These are phyloP conservation scores for Xenopus borealis DNA, from an alignment of 2,113 vertebrate species.

Conservation along the genomic window DNA sequence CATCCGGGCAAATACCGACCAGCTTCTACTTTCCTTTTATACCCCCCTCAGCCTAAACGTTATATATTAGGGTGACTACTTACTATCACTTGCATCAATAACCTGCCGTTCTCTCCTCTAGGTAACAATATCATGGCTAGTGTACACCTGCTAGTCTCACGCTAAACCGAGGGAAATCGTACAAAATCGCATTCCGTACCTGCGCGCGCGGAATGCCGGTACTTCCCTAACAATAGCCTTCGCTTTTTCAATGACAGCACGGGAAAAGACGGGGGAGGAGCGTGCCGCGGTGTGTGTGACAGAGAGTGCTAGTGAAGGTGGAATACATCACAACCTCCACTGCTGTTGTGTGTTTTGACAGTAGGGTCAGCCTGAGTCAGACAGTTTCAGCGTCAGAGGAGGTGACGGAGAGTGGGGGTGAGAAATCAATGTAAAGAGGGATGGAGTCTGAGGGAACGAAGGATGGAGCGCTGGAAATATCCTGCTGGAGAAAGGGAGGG, in stretches of 20 bases:
- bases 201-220: conserved; percentile 2
- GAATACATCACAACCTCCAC: not conserved
- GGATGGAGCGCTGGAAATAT: not conserved
- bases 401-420: conserved; percentile 1
- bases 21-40: too few relatives aligned
- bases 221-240: not conserved
- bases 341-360: not conserved
- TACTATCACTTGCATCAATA: too few relatives aligned
- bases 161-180: too few relatives aligned
- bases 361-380: conserved; percentile 22
- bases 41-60: too few relatives aligned
- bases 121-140: too few relatives aligned
- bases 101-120: too few relatives aligned
- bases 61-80: too few relatives aligned
- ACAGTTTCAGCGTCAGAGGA: conserved; percentile 9
- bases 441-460: not conserved
- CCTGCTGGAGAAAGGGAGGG: not conserved
- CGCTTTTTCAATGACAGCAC: too few relatives aligned
- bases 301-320: not conserved
- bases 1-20: not conserved
- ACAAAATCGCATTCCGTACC: not conserved
- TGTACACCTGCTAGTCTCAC: too few relatives aligned
- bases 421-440: not conserved
- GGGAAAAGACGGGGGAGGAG: not conserved
- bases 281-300: not conserved